phyloP scores from a whole-genome alignment of 2,113 vertebrate genomes.

The Ciconia maguari region DNA sequence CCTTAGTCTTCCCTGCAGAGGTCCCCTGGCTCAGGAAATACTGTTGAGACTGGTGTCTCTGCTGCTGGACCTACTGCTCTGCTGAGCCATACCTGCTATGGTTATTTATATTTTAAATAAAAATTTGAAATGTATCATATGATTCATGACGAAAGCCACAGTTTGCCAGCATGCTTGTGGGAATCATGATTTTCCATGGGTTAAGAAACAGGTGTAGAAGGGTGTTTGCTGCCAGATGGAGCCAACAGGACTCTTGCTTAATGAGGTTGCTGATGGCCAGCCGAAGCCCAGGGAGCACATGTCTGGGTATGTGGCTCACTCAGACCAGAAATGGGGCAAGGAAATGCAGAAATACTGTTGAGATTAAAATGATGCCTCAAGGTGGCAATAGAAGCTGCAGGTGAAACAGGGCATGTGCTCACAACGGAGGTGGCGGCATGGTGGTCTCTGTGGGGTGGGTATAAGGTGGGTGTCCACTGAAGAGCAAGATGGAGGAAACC shows the following conservation, averaged over 20 bases:
- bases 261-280: background rate
- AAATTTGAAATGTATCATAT: background rate
- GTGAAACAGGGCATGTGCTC: background rate
- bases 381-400: background rate
- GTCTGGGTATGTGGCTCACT: background rate
- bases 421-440: accelerated
- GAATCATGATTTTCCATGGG: accelerated
- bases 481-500: background rate
- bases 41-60: background rate
- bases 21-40: background rate
- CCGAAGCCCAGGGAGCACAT: accelerated
- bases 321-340: background rate
- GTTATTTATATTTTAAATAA: background rate
- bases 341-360: background rate
- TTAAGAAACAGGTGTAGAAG: background rate
- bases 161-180: background rate
- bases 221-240: background rate
- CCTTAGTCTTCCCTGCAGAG: background rate
- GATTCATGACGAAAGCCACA: background rate
- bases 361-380: background rate
- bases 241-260: background rate
- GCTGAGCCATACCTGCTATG: background rate
- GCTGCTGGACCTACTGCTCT: background rate
- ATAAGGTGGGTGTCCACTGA: background rate
- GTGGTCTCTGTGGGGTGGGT: background rate